phyloP scores from a whole-genome alignment of 2,888 invertebrate genomes.

The Ferrisia virgata region DNA sequence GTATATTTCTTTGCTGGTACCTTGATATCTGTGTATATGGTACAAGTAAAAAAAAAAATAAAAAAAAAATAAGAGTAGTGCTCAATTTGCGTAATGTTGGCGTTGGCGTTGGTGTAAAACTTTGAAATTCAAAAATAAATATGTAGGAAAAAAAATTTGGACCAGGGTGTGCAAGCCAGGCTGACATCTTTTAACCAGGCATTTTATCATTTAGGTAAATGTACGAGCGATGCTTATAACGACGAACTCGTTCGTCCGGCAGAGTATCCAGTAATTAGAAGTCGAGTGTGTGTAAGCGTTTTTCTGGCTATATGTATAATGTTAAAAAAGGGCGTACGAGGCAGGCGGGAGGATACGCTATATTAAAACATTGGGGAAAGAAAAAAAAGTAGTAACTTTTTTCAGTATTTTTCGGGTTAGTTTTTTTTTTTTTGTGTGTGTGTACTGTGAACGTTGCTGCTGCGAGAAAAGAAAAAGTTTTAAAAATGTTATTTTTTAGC shows the following conservation, averaged over 20 bases:
- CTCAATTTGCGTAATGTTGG: too few relatives aligned
- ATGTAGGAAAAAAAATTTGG: neutral
- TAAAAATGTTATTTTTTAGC: conserved; percentile 23
- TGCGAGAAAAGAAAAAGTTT: conserved; percentile 34
- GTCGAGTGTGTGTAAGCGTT: neutral
- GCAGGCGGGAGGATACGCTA: neutral
- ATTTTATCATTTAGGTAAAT: neutral
- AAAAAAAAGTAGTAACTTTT: conserved; percentile 13
- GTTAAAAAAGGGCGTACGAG: neutral
- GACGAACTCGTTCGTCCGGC: neutral
- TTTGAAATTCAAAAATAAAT: neutral
- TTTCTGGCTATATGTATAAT: neutral
- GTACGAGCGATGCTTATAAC: neutral
- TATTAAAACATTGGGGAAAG: conserved; percentile 12
- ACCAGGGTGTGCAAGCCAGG: neutral
- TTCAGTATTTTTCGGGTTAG: conserved; percentile 8
- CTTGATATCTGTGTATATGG: too few relatives aligned
- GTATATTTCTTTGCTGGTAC: too few relatives aligned
- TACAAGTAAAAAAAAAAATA: too few relatives aligned
- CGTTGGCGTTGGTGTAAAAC: neutral
- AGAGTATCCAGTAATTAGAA: neutral
- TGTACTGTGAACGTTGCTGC: too few relatives aligned
- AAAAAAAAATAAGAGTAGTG: too few relatives aligned
- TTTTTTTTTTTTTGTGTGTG: conserved; percentile 6
- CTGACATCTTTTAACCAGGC: neutral